Base-by-base conservation (phyloP, 2,113 vertebrate genomes). In the Sapayoa aenigma region DNA sequence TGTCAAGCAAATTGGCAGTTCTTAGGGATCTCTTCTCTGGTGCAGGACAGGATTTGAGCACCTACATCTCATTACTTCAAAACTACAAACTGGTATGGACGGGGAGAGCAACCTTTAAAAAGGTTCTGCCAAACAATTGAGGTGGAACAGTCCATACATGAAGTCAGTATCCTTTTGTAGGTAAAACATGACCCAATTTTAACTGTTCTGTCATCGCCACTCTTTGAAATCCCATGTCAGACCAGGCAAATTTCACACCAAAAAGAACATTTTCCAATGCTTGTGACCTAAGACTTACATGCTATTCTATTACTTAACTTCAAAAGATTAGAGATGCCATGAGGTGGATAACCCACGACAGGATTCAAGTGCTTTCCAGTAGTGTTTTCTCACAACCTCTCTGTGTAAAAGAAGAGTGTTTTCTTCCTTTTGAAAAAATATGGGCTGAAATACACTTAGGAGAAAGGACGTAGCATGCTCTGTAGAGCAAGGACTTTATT, bases 71-170 rank as follows among this genome's bases (percentile, higher is more conserved):
- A 46, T 20, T 37, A 37, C 42, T 62, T 53, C 35, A 52, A n/a
- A 81, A 17, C 11, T 55, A 41, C 1, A 8, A 39, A 58, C 9
- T 66, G 65, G n/a, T 11, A 33, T 0, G 2, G 35, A 76, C 1
- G 2, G 1, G 9, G 16, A 35, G 56, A 33, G 5, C 63, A 69
- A 46, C 11, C 41, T 73, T 74, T 42, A 20, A 46, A 55, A 71
- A 78, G 30, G 25, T 8, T 93, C 58, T 49, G 35, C 14, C 58
- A 58, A 62, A 66, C 19, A 87, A 76, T 0, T 39, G 46, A 41
- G 15, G 3, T 42, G 24, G 17, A 71, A 49, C n/a, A 77, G 18
- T 4, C 74, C 15, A 60, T 7, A 53, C 1, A 0, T 4, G 3
- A 68, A 68, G 24, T 30, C 41, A 82, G 37, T 2, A 30, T 19